Percentiles rank a stretch among this genome's conserved stretches.
phyloP scores from a whole-genome alignment of 2,888 invertebrate genomes.

The Aproaerema taeniolella region DNA sequence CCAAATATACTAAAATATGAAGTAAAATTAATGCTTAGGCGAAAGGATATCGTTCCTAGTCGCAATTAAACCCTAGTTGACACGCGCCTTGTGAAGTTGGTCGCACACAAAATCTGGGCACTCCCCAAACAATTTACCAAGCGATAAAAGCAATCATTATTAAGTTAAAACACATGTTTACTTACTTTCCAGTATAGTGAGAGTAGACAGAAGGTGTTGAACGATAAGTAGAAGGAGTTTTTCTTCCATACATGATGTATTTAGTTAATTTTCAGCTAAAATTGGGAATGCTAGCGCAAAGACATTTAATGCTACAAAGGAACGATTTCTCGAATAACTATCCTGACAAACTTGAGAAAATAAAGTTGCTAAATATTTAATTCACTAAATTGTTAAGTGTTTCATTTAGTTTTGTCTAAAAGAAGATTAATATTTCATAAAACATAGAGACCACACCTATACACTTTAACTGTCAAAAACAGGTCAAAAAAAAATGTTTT shows the following conservation, averaged over 20 bases:
- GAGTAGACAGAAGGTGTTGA: constrained; percentile 94
- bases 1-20: too few species aligned
- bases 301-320: not conserved
- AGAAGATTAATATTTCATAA: not conserved
- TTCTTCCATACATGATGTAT: constrained; percentile 80
- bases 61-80: too few species aligned
- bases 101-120: too few species aligned
- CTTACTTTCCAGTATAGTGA: constrained; percentile 86
- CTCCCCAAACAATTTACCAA: too few species aligned
- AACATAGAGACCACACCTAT: not conserved
- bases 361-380: not conserved
- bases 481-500: not conserved
- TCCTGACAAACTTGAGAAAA: not conserved
- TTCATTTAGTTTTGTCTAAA: not conserved
- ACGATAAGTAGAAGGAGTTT: constrained; percentile 87
- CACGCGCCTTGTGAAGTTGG: too few species aligned
- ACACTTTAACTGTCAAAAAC: not conserved
- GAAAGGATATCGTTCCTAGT: too few species aligned
- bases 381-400: not conserved
- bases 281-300: not conserved
- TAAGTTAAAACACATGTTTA: constrained; percentile 16
- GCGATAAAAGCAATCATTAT: too few species aligned
- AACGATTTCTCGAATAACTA: not conserved
- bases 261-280: constrained; percentile 3
- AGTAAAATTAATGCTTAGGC: too few species aligned